phyloP scores from a whole-genome alignment of 2,888 invertebrate genomes.

The Chydorus sphaericus region DNA sequence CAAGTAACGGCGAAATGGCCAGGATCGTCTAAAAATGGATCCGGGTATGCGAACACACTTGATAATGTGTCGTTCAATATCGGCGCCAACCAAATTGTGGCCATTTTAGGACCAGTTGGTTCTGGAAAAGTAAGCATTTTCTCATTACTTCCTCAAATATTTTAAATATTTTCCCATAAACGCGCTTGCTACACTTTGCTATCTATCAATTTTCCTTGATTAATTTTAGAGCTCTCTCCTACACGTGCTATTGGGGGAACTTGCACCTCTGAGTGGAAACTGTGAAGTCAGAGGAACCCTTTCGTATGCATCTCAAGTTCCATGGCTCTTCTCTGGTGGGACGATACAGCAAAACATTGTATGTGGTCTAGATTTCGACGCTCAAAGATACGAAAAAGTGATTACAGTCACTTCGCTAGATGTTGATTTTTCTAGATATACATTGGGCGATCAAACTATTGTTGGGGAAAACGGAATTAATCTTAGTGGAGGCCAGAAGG shows the following conservation, averaged over 20 bases:
- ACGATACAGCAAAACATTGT: conserved; percentile 83
- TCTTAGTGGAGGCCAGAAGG: conserved; percentile 39
- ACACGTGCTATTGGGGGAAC: conserved; percentile 32
- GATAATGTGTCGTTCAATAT: conserved; percentile 4
- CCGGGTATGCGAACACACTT: conserved; percentile 4
- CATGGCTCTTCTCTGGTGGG: conserved; percentile 59
- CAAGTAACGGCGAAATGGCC: conserved; percentile 13
- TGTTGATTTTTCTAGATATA: conserved; percentile 32
- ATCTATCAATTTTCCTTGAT: too few relatives aligned
- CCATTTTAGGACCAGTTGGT: conserved; percentile 60
- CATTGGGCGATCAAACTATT: conserved; percentile 33
- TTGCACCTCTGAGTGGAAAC: conserved; percentile 28
- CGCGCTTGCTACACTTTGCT: too few relatives aligned
- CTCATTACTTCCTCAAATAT: too few relatives aligned
- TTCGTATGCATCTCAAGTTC: conserved; percentile 43
- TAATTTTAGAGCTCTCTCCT: conserved; percentile 20
- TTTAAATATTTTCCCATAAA: too few relatives aligned
- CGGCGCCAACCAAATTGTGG: conserved; percentile 32
- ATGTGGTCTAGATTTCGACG: conserved; percentile 53
- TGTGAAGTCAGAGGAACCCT: conserved; percentile 30
- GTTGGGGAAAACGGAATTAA: conserved; percentile 39
- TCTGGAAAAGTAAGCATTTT: conserved; percentile 57
- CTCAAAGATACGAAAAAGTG: conserved; percentile 28
- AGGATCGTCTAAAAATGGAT: neutral
- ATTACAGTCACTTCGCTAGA: conserved; percentile 27